A percentile compares a stretch with the other conserved stretches of the same genome.
Evolutionary conservation across 2,888 invertebrate genomes (phyloP).

Genomic region (Rotaria macrura): DNA sequence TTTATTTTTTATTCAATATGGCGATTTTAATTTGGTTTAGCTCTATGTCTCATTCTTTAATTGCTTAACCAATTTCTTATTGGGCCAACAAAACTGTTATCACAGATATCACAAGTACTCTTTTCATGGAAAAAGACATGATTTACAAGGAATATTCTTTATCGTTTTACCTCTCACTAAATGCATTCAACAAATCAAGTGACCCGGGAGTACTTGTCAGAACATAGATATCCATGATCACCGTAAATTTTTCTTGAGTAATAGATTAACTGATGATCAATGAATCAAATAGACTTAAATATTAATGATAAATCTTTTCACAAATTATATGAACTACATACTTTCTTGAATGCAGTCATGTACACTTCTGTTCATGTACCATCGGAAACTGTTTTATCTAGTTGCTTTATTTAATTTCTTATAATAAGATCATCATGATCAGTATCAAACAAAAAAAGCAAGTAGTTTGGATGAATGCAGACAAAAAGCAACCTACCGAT

Average conservation of each 20-base stretch:
- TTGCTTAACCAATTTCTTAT: not conserved
- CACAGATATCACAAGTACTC: not conserved
- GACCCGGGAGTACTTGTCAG: not conserved
- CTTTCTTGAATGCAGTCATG: not conserved
- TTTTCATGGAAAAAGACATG: no score
- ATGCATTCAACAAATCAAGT: not conserved
- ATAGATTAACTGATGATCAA: not conserved
- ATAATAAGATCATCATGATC: constrained; percentile 22
- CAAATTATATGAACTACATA: no score
- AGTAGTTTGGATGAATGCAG: not conserved
- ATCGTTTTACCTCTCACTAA: not conserved
- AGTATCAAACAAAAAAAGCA: constrained; percentile 21
- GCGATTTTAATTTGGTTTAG: not conserved
- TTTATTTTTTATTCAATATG: not conserved
- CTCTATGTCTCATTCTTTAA: not conserved
- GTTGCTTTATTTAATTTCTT: not conserved
- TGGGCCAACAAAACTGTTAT: not conserved
- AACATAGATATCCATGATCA: not conserved
- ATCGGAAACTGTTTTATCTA: not conserved
- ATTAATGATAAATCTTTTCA: no score
- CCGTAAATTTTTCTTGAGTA: not conserved
- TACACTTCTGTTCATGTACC: not conserved
- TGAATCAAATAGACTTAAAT: no score
- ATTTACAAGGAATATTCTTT: no score
- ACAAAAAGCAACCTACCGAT: not conserved